Percentiles rank a stretch among this genome's conserved stretches.
Evolutionary conservation across 2,888 invertebrate species (phyloP).

Genomic region (Therioaphis trifolii): DNA sequence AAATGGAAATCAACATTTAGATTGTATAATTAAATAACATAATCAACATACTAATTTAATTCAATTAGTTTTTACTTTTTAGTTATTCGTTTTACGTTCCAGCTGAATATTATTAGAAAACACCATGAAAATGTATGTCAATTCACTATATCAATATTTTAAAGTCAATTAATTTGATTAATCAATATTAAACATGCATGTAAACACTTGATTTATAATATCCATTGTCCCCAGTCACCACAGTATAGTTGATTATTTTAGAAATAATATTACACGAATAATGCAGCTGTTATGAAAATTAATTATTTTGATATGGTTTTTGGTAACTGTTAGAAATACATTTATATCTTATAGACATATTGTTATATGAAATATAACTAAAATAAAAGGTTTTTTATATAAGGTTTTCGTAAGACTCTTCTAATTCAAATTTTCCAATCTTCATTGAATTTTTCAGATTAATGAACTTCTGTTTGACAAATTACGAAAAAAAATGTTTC

Average conservation of each 20-base stretch:
- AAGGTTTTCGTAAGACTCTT: too few relatives aligned
- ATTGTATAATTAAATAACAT: too few relatives aligned
- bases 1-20: too few relatives aligned
- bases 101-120: not conserved
- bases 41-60: too few relatives aligned
- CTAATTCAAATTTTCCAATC: too few relatives aligned
- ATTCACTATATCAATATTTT: slow-evolving; percentile 20
- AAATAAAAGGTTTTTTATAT: too few relatives aligned
- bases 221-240: not conserved
- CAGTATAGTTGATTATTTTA: slow-evolving; percentile 34
- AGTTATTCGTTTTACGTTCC: not conserved
- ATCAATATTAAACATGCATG: not conserved
- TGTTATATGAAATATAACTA: not conserved
- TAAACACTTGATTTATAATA: not conserved
- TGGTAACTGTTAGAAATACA: too few relatives aligned
- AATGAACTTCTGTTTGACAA: too few relatives aligned
- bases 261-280: slow-evolving; percentile 24
- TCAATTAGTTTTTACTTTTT: not conserved
- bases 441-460: too few relatives aligned
- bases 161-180: slow-evolving; percentile 45
- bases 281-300: not conserved
- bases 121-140: not conserved
- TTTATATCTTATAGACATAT: not conserved
- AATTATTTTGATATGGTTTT: too few relatives aligned
- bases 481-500: not conserved